These are phyloP conservation scores for Lithophane socia DNA, from an alignment of 2,888 invertebrate genomes.

Conservation along the genomic window DNA sequence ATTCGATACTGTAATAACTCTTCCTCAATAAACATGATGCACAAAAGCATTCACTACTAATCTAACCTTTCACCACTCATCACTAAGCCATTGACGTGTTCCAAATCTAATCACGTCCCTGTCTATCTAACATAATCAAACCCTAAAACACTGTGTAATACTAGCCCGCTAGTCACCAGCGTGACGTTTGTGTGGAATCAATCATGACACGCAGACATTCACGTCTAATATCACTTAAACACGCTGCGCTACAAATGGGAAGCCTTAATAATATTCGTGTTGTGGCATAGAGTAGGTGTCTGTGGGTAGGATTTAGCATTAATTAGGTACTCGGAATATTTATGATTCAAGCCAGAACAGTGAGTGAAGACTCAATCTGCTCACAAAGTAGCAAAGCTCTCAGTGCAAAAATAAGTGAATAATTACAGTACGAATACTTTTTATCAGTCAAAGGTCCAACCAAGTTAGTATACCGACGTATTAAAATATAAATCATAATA, in stretches of 20 bases:
- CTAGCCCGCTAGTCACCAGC: conserved; percentile 47
- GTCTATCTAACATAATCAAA: conserved; percentile 53
- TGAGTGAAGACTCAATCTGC: too few species aligned
- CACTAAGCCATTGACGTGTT: conserved; percentile 32
- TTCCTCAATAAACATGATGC: background rate
- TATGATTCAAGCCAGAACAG: too few species aligned
- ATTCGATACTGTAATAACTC: too few species aligned
- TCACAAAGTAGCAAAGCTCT: too few species aligned
- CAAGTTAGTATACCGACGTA: too few species aligned
- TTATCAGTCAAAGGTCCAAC: too few species aligned
- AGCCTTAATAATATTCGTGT: conserved; percentile 85
- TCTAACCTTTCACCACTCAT: conserved; percentile 25
- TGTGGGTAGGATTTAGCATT: background rate
- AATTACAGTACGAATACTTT: too few species aligned
- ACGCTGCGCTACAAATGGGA: conserved; percentile 83
- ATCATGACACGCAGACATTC: conserved; percentile 83
- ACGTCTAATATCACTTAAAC: conserved; percentile 88
- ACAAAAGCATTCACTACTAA: background rate
- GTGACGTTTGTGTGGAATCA: conserved; percentile 81
- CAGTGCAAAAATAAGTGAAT: too few species aligned
- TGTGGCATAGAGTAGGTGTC: conserved; percentile 73
- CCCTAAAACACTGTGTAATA: conserved; percentile 54
- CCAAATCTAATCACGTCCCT: conserved; percentile 56
- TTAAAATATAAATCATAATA: too few species aligned
- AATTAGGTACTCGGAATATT: too few species aligned